Percentiles rank a stretch among this genome's conserved stretches.
These are phyloP conservation scores for Poecilia gillii DNA, from an alignment of 2,797 vertebrate species.

Conservation along the genomic window DNA sequence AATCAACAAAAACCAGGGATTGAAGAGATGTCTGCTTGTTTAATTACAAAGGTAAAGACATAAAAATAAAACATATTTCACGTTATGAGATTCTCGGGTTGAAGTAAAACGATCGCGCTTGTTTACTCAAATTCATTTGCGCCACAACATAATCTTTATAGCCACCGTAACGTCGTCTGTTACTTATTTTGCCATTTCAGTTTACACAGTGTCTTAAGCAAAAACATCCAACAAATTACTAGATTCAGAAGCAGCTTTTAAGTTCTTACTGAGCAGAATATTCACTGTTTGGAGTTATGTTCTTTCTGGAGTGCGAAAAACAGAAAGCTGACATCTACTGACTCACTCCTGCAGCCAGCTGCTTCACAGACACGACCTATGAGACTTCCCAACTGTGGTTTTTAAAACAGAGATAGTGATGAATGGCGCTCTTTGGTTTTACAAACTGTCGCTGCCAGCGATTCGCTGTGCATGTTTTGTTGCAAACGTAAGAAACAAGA, in stretches of 20 bases:
- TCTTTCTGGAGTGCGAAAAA: not conserved
- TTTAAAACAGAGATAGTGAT: not conserved
- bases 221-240: not conserved
- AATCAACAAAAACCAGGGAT: conserved; percentile 21
- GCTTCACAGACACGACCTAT: not conserved
- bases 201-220: not conserved
- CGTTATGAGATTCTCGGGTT: not conserved
- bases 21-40: conserved; percentile 13
- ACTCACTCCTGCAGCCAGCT: not conserved
- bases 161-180: not conserved
- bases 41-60: conserved; percentile 21
- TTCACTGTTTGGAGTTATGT: not conserved
- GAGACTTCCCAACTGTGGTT: not conserved
- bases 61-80: not conserved
- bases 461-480: not conserved
- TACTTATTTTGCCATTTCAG: not conserved
- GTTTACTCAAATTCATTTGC: not conserved
- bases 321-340: not conserved
- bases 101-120: not conserved
- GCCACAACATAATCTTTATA: not conserved
- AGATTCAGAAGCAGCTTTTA: not conserved
- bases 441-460: not conserved
- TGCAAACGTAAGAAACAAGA: not conserved
- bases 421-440: not conserved
- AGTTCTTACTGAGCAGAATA: not conserved